Percentiles rank a stretch among this genome's conserved stretches.
Evolutionary conservation across 2,797 vertebrate genomes (phyloP).

Genomic region (Distichodus sexfasciatus): DNA sequence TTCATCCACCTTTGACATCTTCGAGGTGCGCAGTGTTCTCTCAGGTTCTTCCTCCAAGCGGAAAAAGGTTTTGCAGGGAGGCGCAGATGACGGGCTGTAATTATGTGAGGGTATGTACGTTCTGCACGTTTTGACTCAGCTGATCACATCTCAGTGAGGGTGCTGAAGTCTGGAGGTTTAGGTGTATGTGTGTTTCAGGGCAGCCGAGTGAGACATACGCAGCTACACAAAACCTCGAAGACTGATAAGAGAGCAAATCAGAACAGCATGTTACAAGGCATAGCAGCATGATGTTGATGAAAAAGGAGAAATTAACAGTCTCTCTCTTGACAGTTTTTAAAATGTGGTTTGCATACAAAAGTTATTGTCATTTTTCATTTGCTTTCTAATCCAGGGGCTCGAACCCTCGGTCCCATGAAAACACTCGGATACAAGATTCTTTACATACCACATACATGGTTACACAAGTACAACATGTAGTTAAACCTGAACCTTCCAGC

Average conservation of each 20-base stretch:
- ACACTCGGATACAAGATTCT: no score
- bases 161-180: constrained; percentile 10
- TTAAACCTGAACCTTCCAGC: no score
- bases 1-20: neutral
- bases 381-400: no score
- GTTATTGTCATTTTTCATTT: no score
- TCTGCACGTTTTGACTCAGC: neutral
- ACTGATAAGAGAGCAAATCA: neutral
- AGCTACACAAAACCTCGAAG: neutral
- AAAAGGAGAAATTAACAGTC: neutral
- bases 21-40: neutral
- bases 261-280: neutral
- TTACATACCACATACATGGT: no score
- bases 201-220: constrained; percentile 8
- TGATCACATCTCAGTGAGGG: neutral
- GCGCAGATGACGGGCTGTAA: neutral
- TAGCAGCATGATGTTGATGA: neutral
- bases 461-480: no score
- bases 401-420: no score
- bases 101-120: neutral
- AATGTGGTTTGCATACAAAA: no score
- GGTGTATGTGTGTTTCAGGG: neutral
- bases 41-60: neutral
- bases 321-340: no score
- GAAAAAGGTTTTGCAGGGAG: neutral